These are phyloP conservation scores for Rhinella marina DNA, from an alignment of 2,797 vertebrate genomes.

Conservation along the genomic window DNA sequence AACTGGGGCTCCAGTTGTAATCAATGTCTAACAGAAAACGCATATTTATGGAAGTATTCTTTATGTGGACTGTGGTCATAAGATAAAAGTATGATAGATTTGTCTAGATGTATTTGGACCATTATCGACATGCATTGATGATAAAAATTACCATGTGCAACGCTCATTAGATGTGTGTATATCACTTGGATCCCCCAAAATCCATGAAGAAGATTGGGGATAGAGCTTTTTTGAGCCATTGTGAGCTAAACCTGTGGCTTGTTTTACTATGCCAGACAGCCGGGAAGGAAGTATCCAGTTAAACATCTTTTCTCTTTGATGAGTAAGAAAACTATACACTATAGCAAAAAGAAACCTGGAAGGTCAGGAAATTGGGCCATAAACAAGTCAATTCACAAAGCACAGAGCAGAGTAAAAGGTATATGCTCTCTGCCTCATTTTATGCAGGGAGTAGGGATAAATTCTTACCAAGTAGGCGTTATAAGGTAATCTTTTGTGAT, in stretches of 20 bases:
- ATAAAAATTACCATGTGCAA: too few species aligned
- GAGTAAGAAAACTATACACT: conserved; percentile 29
- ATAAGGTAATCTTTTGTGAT: conserved; percentile 51
- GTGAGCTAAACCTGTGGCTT: not conserved
- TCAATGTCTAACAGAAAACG: too few species aligned
- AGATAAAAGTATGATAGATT: too few species aligned
- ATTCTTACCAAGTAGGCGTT: conserved; percentile 30
- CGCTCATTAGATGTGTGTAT: too few species aligned
- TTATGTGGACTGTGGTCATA: too few species aligned
- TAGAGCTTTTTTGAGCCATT: not conserved
- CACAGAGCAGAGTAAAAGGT: conserved; percentile 38
- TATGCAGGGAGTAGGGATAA: conserved; percentile 23
- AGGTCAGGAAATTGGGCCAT: conserved; percentile 52
- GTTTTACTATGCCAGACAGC: not conserved
- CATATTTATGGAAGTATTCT: too few species aligned
- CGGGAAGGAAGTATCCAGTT: conserved; percentile 24
- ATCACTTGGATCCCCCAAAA: not conserved
- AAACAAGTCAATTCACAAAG: conserved; percentile 45
- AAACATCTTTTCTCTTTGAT: conserved; percentile 38
- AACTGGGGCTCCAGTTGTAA: too few species aligned
- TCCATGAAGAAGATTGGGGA: not conserved
- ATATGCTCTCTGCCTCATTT: conserved; percentile 5
- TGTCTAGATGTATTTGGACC: too few species aligned
- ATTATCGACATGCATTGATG: too few species aligned
- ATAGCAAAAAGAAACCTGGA: conserved; percentile 10